These are phyloP conservation scores for Parasteatoda tepidariorum DNA, from an alignment of 1,140 invertebrate genomes.

Conservation along the genomic window DNA sequence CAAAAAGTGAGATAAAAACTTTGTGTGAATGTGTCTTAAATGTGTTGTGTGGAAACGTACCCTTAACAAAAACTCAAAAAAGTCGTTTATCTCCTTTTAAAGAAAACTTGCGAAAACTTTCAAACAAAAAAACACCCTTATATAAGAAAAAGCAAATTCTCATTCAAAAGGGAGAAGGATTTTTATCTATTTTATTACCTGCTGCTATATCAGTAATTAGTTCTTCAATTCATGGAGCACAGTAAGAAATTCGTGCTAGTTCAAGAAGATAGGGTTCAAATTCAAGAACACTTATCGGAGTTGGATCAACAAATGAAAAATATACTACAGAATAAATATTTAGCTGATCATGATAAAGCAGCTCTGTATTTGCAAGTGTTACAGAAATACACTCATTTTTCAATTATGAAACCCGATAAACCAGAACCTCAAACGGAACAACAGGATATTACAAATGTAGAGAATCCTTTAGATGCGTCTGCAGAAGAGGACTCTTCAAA, in stretches of 20 bases:
- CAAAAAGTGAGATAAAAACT: neutral
- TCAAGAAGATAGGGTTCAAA: neutral
- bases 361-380: neutral
- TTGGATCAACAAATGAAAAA: slow-evolving; percentile 6
- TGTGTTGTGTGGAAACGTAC: neutral
- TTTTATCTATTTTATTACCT: neutral
- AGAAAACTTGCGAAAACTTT: neutral
- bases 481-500: neutral
- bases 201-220: slow-evolving; percentile 5
- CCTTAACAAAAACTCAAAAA: neutral
- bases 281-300: neutral
- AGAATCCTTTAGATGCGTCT: no score
- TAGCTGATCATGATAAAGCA: neutral
- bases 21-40: slow-evolving; percentile 8
- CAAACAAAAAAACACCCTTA: neutral
- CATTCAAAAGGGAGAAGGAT: neutral
- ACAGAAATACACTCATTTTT: neutral
- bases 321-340: slow-evolving; percentile 2
- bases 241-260: slow-evolving; percentile 6
- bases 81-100: neutral
- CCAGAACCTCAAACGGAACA: neutral
- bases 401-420: neutral
- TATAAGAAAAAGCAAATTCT: neutral
- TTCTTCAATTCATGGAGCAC: neutral
- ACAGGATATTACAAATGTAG: neutral